phyloP scores from a whole-genome alignment of 2,888 invertebrate species.

The Aproaerema taeniolella region DNA sequence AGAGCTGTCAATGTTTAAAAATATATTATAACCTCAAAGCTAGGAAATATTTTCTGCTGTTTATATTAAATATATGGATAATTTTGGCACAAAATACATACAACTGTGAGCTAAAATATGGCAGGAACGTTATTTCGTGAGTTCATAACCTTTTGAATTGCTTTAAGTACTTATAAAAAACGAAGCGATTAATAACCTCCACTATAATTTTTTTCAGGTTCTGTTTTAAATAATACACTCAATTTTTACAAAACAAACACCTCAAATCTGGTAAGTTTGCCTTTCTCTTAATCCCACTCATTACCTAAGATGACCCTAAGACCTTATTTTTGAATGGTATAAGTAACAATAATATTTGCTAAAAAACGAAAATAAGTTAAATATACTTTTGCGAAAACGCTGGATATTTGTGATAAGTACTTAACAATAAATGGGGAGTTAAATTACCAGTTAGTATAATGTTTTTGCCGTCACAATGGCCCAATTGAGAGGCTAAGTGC shows the following conservation, averaged over 20 bases:
- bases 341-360: background rate
- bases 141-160: conserved; percentile 21
- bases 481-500: no score
- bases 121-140: conserved; percentile 59
- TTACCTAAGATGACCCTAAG: background rate
- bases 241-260: conserved; percentile 41
- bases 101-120: no score
- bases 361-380: background rate
- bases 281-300: background rate
- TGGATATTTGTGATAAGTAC: background rate
- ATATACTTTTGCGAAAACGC: background rate
- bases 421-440: background rate
- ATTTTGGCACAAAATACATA: no score
- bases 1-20: no score
- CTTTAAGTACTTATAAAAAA: background rate
- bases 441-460: background rate
- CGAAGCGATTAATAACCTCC: background rate
- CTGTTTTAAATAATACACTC: conserved; percentile 42
- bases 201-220: conserved; percentile 42
- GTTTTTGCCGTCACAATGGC: no score
- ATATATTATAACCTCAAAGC: no score
- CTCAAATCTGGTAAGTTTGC: conserved; percentile 44
- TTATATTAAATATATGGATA: no score
- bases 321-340: background rate
- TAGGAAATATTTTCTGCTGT: no score